Percentiles rank a stretch among this genome's conserved stretches.
Evolutionary conservation across 2,888 invertebrate genomes (phyloP).

Genomic region (Litoditis marina): DNA sequence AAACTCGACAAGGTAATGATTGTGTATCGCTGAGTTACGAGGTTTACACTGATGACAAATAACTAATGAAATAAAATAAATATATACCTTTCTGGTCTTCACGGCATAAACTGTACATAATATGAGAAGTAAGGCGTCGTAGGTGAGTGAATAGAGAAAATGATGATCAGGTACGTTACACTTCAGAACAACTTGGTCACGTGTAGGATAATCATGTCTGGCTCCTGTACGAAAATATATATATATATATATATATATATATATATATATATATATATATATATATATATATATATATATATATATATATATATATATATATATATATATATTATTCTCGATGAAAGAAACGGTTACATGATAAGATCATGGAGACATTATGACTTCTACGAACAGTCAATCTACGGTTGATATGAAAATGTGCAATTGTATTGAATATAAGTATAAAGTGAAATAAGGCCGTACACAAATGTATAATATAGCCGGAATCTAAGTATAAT

Average conservation of each 20-base stretch:
- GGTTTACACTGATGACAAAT: neutral
- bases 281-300: too few relatives aligned
- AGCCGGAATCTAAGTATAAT: neutral
- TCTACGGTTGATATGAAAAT: too few relatives aligned
- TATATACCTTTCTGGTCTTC: constrained; percentile 71
- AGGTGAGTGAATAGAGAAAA: constrained; percentile 72
- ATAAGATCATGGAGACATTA: too few relatives aligned
- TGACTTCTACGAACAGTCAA: too few relatives aligned
- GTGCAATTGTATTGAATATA: too few relatives aligned
- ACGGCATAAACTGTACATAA: constrained; percentile 78
- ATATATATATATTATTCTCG: too few relatives aligned
- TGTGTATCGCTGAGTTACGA: too few relatives aligned
- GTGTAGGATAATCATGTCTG: constrained; percentile 60
- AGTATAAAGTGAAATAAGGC: neutral
- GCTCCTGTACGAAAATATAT: constrained; percentile 66
- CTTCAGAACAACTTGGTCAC: constrained; percentile 54
- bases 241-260: neutral
- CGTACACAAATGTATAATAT: neutral
- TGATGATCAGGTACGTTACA: constrained; percentile 56
- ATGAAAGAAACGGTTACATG: too few relatives aligned
- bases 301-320: too few relatives aligned
- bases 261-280: too few relatives aligned
- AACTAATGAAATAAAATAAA: neutral
- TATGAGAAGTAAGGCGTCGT: constrained; percentile 75
- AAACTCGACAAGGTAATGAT: too few relatives aligned